These are phyloP conservation scores for Temnothorax nylanderi DNA, from an alignment of 1,140 invertebrate genomes.

Conservation along the genomic window DNA sequence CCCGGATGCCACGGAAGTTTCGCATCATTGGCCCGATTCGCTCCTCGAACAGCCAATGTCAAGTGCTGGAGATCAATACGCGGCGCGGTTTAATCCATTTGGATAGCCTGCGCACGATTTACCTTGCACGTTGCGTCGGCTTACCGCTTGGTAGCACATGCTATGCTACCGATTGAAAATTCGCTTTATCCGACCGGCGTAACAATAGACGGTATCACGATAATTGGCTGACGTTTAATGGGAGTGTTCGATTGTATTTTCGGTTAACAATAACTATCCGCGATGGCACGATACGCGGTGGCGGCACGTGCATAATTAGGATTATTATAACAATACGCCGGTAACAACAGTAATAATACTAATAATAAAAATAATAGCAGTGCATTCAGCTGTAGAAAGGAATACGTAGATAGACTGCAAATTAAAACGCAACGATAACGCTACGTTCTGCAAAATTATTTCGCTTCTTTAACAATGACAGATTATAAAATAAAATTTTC, in stretches of 20 bases:
- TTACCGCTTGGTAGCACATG: background rate
- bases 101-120: slow-evolving; percentile 27
- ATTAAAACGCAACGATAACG: background rate
- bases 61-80: slow-evolving; percentile 30
- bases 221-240: slow-evolving; percentile 59
- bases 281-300: slow-evolving; percentile 16
- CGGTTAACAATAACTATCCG: slow-evolving; percentile 17
- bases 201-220: slow-evolving; percentile 41
- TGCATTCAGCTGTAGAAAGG: too few relatives aligned
- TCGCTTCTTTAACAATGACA: background rate
- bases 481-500: background rate
- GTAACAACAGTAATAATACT: slow-evolving; percentile 28
- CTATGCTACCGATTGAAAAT: slow-evolving; percentile 27
- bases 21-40: slow-evolving; percentile 29
- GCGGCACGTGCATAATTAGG: slow-evolving; percentile 33
- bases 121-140: slow-evolving; percentile 21
- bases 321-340: slow-evolving; percentile 17
- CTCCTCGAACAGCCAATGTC: slow-evolving; percentile 30
- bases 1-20: slow-evolving; percentile 25
- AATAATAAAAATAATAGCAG: slow-evolving; percentile 37
- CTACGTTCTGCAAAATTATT: background rate
- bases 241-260: slow-evolving; percentile 49
- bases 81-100: slow-evolving; percentile 34
- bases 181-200: slow-evolving; percentile 25
- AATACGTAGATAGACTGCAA: background rate